Evolutionary conservation across 64 coral and sea anemone genomes (phyloP).

Genomic region (Actinia equina): DNA sequence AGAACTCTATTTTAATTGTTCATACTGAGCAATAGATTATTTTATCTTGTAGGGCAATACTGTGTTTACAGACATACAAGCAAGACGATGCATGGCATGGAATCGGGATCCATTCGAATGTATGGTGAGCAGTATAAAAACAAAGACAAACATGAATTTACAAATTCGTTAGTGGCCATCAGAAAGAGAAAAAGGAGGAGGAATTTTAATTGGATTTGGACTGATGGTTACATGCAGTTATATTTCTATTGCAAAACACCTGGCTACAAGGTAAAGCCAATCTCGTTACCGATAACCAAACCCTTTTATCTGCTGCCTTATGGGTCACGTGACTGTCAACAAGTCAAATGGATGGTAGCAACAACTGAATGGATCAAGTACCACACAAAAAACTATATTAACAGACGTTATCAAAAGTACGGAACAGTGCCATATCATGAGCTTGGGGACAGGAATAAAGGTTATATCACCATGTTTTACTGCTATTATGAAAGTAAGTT

Average conservation of each 20-base stretch:
- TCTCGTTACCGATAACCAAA: conserved; percentile 24
- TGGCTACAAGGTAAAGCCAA: not conserved
- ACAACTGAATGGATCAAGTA: conserved; percentile 52
- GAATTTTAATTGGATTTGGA: too few relatives aligned
- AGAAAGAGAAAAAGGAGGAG: too few relatives aligned
- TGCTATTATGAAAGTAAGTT: too few relatives aligned
- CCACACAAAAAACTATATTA: not conserved
- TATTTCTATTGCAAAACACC: not conserved
- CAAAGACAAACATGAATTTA: not conserved
- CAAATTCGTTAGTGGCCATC: not conserved
- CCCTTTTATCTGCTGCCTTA: too few relatives aligned
- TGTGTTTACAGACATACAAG: not conserved
- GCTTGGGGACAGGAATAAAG: too few relatives aligned
- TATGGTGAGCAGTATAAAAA: not conserved
- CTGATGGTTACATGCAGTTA: not conserved
- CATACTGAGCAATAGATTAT: too few relatives aligned
- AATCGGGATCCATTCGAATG: not conserved
- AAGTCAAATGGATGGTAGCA: conserved; percentile 44
- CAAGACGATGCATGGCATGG: not conserved
- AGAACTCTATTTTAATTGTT: too few relatives aligned
- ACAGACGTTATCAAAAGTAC: not conserved
- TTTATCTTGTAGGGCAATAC: not conserved
- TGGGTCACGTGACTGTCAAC: conserved; percentile 22
- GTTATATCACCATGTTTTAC: too few relatives aligned
- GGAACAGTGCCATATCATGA: too few relatives aligned